These are phyloP conservation scores for Platygyra sinensis DNA, from an alignment of 64 coral and sea anemone genomes.

Conservation along the genomic window DNA sequence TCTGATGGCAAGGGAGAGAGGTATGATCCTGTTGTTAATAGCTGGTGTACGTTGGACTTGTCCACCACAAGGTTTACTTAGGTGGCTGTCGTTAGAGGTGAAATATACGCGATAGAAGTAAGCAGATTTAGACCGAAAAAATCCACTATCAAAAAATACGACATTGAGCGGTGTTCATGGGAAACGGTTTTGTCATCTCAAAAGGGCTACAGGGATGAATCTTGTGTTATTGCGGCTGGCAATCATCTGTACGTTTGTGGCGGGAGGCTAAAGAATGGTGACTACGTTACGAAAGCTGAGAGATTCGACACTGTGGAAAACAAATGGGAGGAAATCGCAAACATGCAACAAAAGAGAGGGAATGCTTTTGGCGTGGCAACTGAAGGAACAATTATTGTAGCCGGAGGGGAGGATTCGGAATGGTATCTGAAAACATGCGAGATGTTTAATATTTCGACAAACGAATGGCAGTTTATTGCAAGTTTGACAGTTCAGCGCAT, in stretches of 20 bases:
- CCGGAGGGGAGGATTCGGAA: not conserved
- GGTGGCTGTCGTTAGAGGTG: not conserved
- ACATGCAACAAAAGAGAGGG: constrained; percentile 1
- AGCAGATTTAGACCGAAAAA: not conserved
- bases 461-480: constrained; percentile 28
- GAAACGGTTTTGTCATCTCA: not conserved
- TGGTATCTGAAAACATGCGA: not conserved
- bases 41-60: not conserved
- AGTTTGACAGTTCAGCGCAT: not conserved
- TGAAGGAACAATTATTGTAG: constrained; percentile 3
- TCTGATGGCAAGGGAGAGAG: not conserved
- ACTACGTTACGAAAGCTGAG: not conserved
- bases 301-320: not conserved
- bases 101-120: not conserved
- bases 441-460: constrained; percentile 3
- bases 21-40: not conserved
- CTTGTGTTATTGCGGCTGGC: not conserved
- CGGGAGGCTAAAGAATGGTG: not conserved
- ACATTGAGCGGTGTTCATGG: not conserved
- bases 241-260: not conserved
- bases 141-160: not conserved
- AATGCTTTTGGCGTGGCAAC: not conserved
- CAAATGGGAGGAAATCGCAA: not conserved
- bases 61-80: not conserved
- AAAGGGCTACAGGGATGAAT: not conserved